A percentile compares a stretch with the other conserved stretches of the same genome.
Evolutionary conservation across 2,113 vertebrate genomes (phyloP).

Genomic region (Phaethon lepturus): DNA sequence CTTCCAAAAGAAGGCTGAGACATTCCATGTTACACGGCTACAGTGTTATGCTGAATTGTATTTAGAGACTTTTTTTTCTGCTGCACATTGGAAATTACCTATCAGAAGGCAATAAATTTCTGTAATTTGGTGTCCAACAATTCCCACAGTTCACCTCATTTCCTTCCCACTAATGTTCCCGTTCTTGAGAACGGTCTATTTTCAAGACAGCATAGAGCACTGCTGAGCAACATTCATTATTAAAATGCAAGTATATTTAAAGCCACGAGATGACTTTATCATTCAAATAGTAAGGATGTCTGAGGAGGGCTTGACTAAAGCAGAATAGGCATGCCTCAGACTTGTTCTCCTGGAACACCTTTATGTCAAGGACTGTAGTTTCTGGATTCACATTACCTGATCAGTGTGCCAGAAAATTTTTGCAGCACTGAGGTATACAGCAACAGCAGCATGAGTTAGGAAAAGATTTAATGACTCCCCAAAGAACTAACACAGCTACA

Average conservation of each 20-base stretch:
- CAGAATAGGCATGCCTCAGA: not conserved
- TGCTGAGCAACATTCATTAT: not conserved
- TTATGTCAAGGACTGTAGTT: not conserved
- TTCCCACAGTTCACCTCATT: not conserved
- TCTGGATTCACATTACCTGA: not conserved
- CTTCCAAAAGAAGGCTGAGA: not conserved
- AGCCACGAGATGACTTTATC: not conserved
- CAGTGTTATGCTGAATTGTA: not conserved
- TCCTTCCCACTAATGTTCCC: not conserved
- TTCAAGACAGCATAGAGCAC: not conserved
- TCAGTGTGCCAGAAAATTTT: not conserved
- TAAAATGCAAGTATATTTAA: not conserved
- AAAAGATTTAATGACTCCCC: not conserved
- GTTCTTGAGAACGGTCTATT: not conserved
- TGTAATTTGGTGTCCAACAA: not conserved
- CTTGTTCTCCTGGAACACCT: not conserved
- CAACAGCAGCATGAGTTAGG: not conserved
- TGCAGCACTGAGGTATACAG: constrained; percentile 26
- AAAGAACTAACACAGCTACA: not conserved
- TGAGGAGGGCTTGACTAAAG: not conserved
- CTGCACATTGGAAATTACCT: not conserved
- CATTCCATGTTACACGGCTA: not conserved
- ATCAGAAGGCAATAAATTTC: not conserved
- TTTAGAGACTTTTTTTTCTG: not conserved
- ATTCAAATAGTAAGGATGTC: not conserved